These are phyloP conservation scores for Tiliacea aurago DNA, from an alignment of 2,888 invertebrate species.

Conservation along the genomic window DNA sequence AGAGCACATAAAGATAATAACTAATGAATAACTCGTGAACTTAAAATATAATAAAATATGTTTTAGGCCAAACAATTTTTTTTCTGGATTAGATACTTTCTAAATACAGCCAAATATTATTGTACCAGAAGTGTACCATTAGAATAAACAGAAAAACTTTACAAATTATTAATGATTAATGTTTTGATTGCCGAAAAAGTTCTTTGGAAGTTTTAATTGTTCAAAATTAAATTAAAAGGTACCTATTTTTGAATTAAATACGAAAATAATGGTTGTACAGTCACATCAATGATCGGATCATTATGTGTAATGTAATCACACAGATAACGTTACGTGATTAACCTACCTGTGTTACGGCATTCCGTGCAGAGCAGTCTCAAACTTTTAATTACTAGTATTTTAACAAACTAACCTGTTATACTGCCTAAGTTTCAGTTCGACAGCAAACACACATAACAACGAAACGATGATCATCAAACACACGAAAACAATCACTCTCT, in stretches of 20 bases:
- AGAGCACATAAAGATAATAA: background rate
- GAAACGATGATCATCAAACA: constrained; percentile 55
- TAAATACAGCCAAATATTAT: background rate
- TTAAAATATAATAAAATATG: background rate
- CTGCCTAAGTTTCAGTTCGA: constrained; percentile 25
- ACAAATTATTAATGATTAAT: background rate
- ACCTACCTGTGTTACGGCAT: constrained; percentile 57
- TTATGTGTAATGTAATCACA: constrained; percentile 56
- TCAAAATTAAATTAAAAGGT: background rate
- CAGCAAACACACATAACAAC: constrained; percentile 48
- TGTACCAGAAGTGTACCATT: background rate
- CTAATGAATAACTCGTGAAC: background rate
- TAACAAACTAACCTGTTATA: constrained; percentile 52
- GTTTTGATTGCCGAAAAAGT: background rate
- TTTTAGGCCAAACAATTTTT: background rate
- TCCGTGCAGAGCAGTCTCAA: constrained; percentile 30
- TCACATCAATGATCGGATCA: constrained; percentile 27
- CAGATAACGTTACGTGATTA: constrained; percentile 66
- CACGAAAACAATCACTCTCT: constrained; percentile 70
- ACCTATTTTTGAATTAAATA: constrained; percentile 2
- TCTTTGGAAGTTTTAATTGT: background rate
- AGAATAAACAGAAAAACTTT: constrained; percentile 10
- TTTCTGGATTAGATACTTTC: too few species aligned
- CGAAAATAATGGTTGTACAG: background rate
- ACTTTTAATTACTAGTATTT: constrained; percentile 27